Evolutionary conservation across 1,140 invertebrate genomes (phyloP), one percentile per base, ranked within the genome.

Genomic region (Solenopsis fugax): DNA sequence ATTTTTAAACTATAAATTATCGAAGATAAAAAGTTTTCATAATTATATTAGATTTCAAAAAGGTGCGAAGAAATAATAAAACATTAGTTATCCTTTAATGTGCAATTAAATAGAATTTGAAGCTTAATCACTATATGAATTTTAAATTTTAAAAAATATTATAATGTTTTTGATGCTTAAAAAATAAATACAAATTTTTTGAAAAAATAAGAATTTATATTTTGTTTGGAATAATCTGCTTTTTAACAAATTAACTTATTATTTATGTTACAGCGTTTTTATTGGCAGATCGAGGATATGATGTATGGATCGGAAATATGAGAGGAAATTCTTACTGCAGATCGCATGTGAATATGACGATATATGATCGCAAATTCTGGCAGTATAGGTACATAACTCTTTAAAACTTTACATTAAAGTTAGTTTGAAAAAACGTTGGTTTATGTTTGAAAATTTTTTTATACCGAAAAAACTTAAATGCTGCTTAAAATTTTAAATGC

Each of bases 271-370:
- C 24, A 85, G 94, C 92, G 0, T 96, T 95, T 85, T 93, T 97
- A 37, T 92, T 98, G 65, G 96, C 97, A 9, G 97, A 98, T 91
- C 95, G 95, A 4, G 97, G 97, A 1, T 97, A 97, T 86, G 97
- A 98, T 93, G 96, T 98, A 29, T 97, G 96, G 90, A 95, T 80
- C 64, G 7, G 0, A 48, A 77, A 41, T 86, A 86, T 10, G 29
- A 29, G 29, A 29, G 29, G 29, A 29, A 29, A 29, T 29, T 1
- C 29, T 29, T 29, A 29, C 2, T 29, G 29, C 2, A 29, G 29
- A 29, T 29, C 29, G 29, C 29, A 29, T 29, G 29, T 29, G 2
- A 29, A 29, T 29, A 29, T 29, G 29, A 29, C 29, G 29, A 29
- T 29, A 29, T 29, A 29, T 2, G 29, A 29, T 29, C 29, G 29